phyloP scores from a whole-genome alignment of 2,797 vertebrate genomes.

The Carcharodon carcharias region DNA sequence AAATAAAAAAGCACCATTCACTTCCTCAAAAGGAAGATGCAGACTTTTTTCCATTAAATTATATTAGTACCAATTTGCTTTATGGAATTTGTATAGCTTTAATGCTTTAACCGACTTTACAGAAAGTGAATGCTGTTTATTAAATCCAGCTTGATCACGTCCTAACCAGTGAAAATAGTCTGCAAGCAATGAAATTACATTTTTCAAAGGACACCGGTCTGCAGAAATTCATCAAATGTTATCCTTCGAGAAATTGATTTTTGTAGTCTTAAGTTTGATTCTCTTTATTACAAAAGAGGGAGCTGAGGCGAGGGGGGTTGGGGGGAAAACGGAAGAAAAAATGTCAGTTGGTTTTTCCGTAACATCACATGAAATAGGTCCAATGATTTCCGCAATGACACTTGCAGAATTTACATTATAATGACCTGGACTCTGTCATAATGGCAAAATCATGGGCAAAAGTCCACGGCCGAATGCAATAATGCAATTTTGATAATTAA shows the following conservation, averaged over 20 bases:
- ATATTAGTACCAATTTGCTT: background rate
- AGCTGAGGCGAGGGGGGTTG: background rate
- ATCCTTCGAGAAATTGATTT: background rate
- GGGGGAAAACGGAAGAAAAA: background rate
- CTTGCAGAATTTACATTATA: background rate
- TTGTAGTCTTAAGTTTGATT: background rate
- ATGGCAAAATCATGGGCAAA: background rate
- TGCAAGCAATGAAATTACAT: background rate
- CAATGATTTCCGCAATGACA: background rate
- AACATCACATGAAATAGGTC: background rate
- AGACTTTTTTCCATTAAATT: background rate
- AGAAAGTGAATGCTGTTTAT: background rate
- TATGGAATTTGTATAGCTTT: background rate
- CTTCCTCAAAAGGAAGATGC: background rate
- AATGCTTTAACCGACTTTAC: background rate
- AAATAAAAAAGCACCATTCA: background rate
- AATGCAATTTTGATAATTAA: background rate
- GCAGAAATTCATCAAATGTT: background rate
- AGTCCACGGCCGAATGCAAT: background rate
- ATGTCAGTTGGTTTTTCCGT: no score
- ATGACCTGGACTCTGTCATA: background rate
- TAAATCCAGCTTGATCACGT: background rate
- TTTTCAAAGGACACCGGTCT: background rate
- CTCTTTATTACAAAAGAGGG: background rate
- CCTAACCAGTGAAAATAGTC: background rate